Evolutionary conservation across 1,140 invertebrate genomes (phyloP).

Genomic region (Orius insidiosus): DNA sequence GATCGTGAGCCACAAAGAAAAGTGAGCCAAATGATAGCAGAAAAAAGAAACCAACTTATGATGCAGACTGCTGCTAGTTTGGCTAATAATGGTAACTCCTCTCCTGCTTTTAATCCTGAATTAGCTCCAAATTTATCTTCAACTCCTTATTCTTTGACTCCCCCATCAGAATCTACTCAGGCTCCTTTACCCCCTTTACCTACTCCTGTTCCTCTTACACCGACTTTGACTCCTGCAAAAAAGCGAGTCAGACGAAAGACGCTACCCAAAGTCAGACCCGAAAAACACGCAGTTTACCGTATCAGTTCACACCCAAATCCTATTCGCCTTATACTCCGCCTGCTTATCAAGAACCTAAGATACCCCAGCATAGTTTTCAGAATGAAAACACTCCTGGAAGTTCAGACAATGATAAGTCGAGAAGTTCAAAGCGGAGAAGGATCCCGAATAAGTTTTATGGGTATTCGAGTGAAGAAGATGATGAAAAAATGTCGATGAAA

Average conservation of each 20-base stretch:
- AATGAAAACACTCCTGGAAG: conserved; percentile 13
- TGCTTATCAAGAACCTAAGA: neutral
- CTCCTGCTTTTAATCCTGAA: conserved; percentile 7
- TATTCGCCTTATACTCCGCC: neutral
- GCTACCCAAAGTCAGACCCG: neutral
- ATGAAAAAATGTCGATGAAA: conserved; percentile 38
- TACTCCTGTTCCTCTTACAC: neutral
- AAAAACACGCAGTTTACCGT: neutral
- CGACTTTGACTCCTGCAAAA: neutral
- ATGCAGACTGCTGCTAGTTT: conserved; percentile 27
- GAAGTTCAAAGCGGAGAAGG: conserved; percentile 44
- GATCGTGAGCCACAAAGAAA: conserved; percentile 57
- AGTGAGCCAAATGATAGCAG: conserved; percentile 46
- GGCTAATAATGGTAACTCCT: conserved; percentile 35
- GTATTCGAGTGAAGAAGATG: conserved; percentile 65
- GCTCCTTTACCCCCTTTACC: neutral
- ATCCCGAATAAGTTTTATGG: conserved; percentile 71
- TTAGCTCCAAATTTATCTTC: too few relatives aligned
- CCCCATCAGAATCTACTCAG: neutral
- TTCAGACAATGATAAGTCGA: conserved; percentile 18
- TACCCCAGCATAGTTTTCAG: conserved; percentile 8
- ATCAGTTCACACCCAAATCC: conserved; percentile 1
- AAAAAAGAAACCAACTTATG: conserved; percentile 48
- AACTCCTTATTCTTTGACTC: neutral
- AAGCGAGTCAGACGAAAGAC: neutral